These are phyloP conservation scores for Tor tambroides DNA, from an alignment of 2,113 vertebrate species.

Conservation along the genomic window DNA sequence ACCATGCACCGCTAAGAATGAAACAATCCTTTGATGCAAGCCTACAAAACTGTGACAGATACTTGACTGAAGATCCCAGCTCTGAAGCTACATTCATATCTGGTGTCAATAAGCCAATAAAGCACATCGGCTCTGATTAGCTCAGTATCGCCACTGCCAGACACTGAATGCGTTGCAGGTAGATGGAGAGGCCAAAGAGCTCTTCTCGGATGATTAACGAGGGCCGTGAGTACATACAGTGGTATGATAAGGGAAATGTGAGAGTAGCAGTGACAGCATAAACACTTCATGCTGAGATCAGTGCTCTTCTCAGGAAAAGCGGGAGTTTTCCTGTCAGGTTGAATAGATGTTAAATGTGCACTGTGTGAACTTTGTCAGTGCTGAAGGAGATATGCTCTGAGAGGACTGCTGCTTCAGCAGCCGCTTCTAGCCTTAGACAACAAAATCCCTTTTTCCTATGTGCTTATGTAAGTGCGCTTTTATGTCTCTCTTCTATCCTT, in stretches of 20 bases:
- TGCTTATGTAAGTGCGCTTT: constrained; percentile 30
- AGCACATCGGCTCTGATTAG: neutral
- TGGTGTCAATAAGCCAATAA: constrained; percentile 3
- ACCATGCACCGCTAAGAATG: constrained; percentile 14
- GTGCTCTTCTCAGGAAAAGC: constrained; percentile 13
- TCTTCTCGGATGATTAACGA: constrained; percentile 16
- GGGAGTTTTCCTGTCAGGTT: neutral
- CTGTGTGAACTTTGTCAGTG: constrained; percentile 25
- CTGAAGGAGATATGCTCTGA: neutral
- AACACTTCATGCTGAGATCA: constrained; percentile 18
- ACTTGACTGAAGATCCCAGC: neutral
- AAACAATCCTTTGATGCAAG: constrained; percentile 9
- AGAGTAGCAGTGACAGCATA: constrained; percentile 26
- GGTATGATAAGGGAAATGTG: constrained; percentile 7
- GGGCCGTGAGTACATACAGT: neutral
- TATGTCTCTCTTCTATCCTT: neutral
- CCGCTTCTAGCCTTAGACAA: neutral
- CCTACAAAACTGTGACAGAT: neutral
- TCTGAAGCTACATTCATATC: neutral
- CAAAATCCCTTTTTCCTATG: neutral
- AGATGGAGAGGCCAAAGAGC: neutral
- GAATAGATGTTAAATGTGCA: constrained; percentile 29
- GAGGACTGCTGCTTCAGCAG: constrained; percentile 21
- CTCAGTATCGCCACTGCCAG: neutral
- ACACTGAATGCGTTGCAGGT: neutral